phyloP scores from a whole-genome alignment of 1,140 invertebrate species.

The Anoplolepis gracilipes region DNA sequence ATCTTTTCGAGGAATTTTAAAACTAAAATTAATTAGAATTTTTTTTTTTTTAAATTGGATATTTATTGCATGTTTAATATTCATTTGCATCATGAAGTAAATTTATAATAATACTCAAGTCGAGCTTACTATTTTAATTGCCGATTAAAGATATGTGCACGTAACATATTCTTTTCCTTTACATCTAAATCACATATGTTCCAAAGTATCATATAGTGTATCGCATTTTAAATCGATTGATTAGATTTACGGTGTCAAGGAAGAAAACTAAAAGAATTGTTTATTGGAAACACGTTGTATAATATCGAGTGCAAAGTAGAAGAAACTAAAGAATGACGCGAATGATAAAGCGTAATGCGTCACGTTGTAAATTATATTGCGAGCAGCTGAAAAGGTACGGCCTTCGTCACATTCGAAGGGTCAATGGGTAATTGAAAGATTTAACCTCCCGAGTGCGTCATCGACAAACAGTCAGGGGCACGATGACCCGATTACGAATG shows the following conservation, averaged over 20 bases:
- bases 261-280: conserved; percentile 17
- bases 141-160: background rate
- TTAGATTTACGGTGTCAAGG: conserved; percentile 34
- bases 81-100: background rate
- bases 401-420: conserved; percentile 62
- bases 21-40: too few relatives aligned
- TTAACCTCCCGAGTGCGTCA: conserved; percentile 76
- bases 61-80: background rate
- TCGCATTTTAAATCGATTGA: background rate
- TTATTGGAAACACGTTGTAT: background rate
- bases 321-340: background rate
- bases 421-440: conserved; percentile 76
- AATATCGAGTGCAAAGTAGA: conserved; percentile 11
- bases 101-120: too few relatives aligned
- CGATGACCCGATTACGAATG: conserved; percentile 66
- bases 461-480: conserved; percentile 75
- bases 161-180: background rate
- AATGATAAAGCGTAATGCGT: conserved; percentile 34
- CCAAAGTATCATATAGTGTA: too few relatives aligned
- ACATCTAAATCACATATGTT: too few relatives aligned
- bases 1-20: background rate
- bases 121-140: background rate
- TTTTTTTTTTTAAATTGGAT: too few relatives aligned
- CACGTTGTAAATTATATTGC: conserved; percentile 39
- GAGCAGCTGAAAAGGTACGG: conserved; percentile 9